A percentile compares a stretch with the other conserved stretches of the same genome.
Evolutionary conservation across 2,888 invertebrate genomes (phyloP).

Genomic region (Lasioglossum malachurum): DNA sequence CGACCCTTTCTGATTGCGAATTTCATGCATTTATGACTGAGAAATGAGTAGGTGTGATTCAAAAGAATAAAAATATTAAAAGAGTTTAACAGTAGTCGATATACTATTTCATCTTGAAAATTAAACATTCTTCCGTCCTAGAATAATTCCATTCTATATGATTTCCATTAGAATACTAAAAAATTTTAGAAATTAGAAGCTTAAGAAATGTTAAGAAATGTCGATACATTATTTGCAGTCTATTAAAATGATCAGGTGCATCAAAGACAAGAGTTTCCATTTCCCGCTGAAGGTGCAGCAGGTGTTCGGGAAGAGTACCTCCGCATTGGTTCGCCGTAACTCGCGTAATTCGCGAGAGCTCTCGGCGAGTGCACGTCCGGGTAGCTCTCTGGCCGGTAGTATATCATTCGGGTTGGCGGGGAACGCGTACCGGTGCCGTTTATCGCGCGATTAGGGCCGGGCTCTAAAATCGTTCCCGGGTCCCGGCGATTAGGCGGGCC

Average conservation of each 20-base stretch:
- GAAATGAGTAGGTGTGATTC: too few relatives aligned
- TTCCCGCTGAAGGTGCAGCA: background rate
- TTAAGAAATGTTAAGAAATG: too few relatives aligned
- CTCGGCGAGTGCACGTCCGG: background rate
- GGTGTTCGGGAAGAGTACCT: background rate
- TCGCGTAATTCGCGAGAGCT: slow-evolving; percentile 4
- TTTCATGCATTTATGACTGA: too few relatives aligned
- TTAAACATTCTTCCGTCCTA: too few relatives aligned
- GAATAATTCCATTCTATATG: too few relatives aligned
- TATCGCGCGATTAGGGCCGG: slow-evolving; percentile 46
- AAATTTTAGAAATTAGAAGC: too few relatives aligned
- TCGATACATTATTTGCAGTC: too few relatives aligned
- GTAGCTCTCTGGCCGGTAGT: background rate
- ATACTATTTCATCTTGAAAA: too few relatives aligned
- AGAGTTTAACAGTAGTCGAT: too few relatives aligned
- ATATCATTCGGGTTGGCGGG: background rate
- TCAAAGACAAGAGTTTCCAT: background rate
- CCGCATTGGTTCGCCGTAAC: background rate
- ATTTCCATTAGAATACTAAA: too few relatives aligned
- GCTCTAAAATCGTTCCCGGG: slow-evolving; percentile 46
- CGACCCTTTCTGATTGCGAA: too few relatives aligned
- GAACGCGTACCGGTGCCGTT: background rate
- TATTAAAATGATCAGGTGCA: background rate
- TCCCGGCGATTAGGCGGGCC: slow-evolving; percentile 41
- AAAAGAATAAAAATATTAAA: too few relatives aligned